Conservation (phyloP, 2,888 invertebrate genomes). For the Flexamia atlantica region DNA sequence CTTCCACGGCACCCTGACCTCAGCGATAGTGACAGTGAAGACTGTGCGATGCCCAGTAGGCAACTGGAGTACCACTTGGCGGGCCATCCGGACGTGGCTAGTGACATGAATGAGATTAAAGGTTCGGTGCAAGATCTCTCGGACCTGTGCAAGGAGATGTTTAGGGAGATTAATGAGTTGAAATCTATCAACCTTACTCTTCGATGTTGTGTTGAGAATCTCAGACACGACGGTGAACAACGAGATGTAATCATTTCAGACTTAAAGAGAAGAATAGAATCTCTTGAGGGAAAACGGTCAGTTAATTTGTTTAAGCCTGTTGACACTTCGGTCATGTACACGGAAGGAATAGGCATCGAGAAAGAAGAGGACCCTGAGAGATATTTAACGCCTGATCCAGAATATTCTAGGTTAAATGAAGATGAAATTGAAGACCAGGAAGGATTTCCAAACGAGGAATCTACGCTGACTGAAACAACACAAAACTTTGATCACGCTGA, state of each 20-base stretch:
- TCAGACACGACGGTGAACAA: slow-evolving; percentile 42
- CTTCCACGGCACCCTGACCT: not conserved
- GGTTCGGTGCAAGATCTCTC: slow-evolving; percentile 40
- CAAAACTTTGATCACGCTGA: not conserved
- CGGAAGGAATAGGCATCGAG: not conserved
- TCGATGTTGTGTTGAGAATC: slow-evolving; percentile 41
- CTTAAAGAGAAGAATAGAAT: slow-evolving; percentile 15
- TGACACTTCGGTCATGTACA: not conserved
- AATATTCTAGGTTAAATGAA: not conserved
- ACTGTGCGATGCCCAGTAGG: slow-evolving; percentile 11
- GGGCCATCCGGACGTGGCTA: not conserved
- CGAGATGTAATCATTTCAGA: slow-evolving; percentile 6
- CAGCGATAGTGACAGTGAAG: slow-evolving; percentile 30
- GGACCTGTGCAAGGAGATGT: slow-evolving; percentile 46
- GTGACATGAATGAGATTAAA: slow-evolving; percentile 27
- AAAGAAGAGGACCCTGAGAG: slow-evolving; percentile 13
- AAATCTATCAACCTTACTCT: slow-evolving; percentile 39
- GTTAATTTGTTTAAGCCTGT: not conserved
- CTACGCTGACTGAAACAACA: not conserved
- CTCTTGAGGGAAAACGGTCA: slow-evolving; percentile 2
- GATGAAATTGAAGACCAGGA: not conserved
- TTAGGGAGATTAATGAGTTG: slow-evolving; percentile 35
- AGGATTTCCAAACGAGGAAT: not conserved
- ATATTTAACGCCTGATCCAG: slow-evolving; percentile 22
- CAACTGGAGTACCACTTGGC: slow-evolving; percentile 35